These are phyloP conservation scores for Pachypeltis micranthus DNA, from an alignment of 1,140 invertebrate species.

Conservation along the genomic window DNA sequence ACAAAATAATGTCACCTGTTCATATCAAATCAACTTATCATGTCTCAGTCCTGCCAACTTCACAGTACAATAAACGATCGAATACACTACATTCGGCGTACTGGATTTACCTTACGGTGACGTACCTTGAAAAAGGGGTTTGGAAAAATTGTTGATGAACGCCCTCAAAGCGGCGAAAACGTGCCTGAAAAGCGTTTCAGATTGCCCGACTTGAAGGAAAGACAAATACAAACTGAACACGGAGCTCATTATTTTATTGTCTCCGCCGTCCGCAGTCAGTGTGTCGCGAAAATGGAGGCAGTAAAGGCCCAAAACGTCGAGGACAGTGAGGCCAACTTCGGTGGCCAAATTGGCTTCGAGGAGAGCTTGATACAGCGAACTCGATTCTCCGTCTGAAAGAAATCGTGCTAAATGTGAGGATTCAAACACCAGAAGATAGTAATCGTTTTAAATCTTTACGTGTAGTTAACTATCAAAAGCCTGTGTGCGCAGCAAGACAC, in stretches of 20 bases:
- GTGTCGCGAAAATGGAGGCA: conserved; percentile 65
- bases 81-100: no score
- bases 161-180: conserved; percentile 79
- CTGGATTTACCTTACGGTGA: no score
- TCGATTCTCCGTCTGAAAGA: conserved; percentile 44
- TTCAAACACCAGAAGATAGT: background rate
- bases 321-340: conserved; percentile 74
- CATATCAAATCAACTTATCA: no score
- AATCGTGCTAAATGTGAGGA: conserved; percentile 17
- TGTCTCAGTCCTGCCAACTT: no score
- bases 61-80: no score
- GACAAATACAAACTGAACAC: conserved; percentile 73
- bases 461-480: no score
- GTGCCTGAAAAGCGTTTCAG: conserved; percentile 77
- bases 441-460: background rate
- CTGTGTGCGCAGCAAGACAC: no score
- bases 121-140: conserved; percentile 64
- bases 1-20: no score
- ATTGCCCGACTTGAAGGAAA: conserved; percentile 77
- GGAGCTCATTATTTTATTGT: conserved; percentile 64
- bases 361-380: conserved; percentile 49
- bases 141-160: conserved; percentile 83
- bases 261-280: conserved; percentile 50
- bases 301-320: conserved; percentile 77
- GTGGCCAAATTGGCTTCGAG: conserved; percentile 80